A percentile compares a stretch with the other conserved stretches of the same genome.
Evolutionary conservation across 2,888 invertebrate species (phyloP).

Genomic region (Mythimna pallens): DNA sequence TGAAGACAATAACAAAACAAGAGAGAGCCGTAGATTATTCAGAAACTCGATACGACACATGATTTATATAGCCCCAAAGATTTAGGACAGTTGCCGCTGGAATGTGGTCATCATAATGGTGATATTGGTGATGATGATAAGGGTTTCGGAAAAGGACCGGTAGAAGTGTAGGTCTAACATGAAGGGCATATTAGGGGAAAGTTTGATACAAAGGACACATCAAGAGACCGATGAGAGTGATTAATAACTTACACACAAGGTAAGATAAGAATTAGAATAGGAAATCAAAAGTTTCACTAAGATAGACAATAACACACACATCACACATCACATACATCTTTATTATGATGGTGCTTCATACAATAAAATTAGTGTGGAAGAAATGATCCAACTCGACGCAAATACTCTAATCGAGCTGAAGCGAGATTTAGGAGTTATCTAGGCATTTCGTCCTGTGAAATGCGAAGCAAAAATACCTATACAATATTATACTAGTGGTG

Average conservation of each 20-base stretch:
- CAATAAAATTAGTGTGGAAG: neutral
- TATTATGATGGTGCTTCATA: neutral
- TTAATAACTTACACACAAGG: neutral
- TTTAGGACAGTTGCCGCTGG: neutral
- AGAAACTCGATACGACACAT: neutral
- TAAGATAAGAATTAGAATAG: neutral
- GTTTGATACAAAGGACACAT: neutral
- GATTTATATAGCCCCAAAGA: neutral
- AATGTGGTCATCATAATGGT: neutral
- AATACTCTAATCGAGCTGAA: neutral
- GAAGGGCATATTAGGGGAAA: neutral
- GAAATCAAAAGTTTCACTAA: neutral
- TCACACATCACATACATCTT: too few species aligned
- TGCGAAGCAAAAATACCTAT: too few species aligned
- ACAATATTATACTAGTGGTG: too few species aligned
- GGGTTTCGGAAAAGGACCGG: too few species aligned
- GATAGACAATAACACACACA: too few species aligned
- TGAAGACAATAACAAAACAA: neutral
- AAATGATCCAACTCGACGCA: neutral
- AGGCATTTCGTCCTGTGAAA: slow-evolving; percentile 69
- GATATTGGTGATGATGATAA: neutral
- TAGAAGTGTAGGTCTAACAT: too few species aligned
- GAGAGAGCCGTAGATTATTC: neutral
- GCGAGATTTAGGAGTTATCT: neutral
- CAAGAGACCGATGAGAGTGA: too few species aligned